Percentiles rank a stretch among this genome's conserved stretches.
These are phyloP conservation scores for Trematocara stigmaticum DNA, from an alignment of 2,113 vertebrate species.

Conservation along the genomic window DNA sequence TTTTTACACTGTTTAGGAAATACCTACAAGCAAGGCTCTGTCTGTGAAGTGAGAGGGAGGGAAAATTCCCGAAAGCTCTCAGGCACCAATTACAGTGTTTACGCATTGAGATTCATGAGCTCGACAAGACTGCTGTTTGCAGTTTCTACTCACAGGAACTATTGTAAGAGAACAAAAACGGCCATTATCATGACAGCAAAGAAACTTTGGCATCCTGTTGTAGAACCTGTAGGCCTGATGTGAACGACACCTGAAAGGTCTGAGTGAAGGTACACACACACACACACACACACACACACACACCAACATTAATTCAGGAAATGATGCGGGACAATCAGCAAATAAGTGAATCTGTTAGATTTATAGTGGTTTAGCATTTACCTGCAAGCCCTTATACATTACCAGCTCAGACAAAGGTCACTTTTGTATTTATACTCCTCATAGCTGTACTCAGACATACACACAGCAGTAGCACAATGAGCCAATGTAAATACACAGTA, in stretches of 20 bases:
- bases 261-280: neutral
- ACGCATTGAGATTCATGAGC: constrained; percentile 47
- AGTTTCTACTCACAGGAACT: constrained; percentile 4
- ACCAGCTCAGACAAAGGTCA: neutral
- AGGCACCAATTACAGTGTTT: constrained; percentile 41
- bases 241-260: neutral
- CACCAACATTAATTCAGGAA: neutral
- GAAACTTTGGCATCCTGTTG: neutral
- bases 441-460: neutral
- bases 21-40: neutral
- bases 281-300: neutral
- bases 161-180: neutral
- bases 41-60: constrained; percentile 4
- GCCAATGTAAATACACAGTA: neutral
- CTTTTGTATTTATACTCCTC: neutral
- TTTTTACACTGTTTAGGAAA: constrained; percentile 28
- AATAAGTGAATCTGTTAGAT: neutral
- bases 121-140: neutral
- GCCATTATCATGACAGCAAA: constrained; percentile 16
- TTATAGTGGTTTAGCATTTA: neutral
- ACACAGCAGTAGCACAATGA: neutral
- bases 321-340: neutral
- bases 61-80: constrained; percentile 29
- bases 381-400: neutral
- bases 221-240: neutral